Percentiles rank a stretch among this genome's conserved stretches.
Conservation (phyloP, 2,797 vertebrate genomes). For the Manis pentadactyla region DNA sequence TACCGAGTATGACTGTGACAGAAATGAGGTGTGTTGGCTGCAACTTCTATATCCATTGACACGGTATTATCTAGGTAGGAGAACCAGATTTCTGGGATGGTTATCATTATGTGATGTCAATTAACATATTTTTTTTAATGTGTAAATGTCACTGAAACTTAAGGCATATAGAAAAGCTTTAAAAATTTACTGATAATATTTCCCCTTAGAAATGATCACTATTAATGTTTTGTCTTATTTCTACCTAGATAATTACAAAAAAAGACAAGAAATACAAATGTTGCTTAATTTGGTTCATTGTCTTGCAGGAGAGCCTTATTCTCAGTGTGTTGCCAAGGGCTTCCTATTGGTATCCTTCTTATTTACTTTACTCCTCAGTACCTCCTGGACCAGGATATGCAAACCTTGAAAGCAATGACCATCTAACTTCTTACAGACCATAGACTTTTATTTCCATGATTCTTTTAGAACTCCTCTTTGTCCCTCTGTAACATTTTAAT, state of each 20-base stretch:
- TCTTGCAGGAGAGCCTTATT: conserved; percentile 91
- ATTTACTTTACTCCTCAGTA: conserved; percentile 87
- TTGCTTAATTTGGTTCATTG: not conserved
- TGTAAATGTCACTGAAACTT: not conserved
- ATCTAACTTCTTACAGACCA: conserved; percentile 32
- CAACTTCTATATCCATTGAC: conserved; percentile 94
- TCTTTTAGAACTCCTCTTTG: not conserved
- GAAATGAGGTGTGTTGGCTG: conserved; percentile 96
- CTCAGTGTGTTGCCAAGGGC: conserved; percentile 92
- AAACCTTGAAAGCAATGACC: conserved; percentile 82
- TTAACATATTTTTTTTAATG: not conserved
- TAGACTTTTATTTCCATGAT: too few relatives aligned
- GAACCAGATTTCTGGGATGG: not conserved
- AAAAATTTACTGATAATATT: not conserved
- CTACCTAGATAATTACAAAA: not conserved
- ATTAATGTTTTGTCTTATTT: not conserved
- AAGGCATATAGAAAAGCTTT: not conserved
- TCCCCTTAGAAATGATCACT: not conserved
- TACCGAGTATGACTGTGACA: conserved; percentile 95
- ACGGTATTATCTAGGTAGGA: conserved; percentile 93
- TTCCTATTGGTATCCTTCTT: conserved; percentile 91
- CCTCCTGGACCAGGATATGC: conserved; percentile 90
- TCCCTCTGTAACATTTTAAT: not conserved
- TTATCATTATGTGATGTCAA: not conserved
- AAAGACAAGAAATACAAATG: not conserved